Evolutionary conservation across 2,888 invertebrate genomes (phyloP), one percentile per base, ranked within the genome.

Genomic region (Carcina quercana): DNA sequence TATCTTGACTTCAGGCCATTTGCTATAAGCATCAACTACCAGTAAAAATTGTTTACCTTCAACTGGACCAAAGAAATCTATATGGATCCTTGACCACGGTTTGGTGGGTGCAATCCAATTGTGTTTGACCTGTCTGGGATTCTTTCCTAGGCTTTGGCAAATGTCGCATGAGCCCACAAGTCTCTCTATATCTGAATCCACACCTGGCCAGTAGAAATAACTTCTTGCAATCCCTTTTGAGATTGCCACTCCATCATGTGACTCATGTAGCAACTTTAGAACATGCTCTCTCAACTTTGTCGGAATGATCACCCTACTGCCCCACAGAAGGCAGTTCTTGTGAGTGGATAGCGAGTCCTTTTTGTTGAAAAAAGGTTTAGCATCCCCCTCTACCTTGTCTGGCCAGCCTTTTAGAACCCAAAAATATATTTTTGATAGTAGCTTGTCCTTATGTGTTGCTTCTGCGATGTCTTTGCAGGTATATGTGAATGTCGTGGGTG

Each of bases 181-280:
- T 1, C 30, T 27, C 17, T 33, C 37, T 10, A 37, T 33, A 8
- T 33, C 28, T 2, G 30, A 13, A 19, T 37, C 33, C 19, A 37
- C 27, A 1, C 33, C 30, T n/a, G 36, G 36, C 36, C 36, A 36
- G 7, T 15, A 37, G 3, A 33, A 27, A 25, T 32, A 35, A 25
- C 25, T 19, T n/a, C 25, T 15, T 2, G 31, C 31, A 3, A 32
- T 10, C 2, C 14, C 8, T 10, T 32, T 32, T 2, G 11, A 15
- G 11, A 22, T 27, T n/a, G 28, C 32, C 1, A 32, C 15, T 1
- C 32, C 32, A 15, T 28, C 22, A 13, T 32, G 27, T 3, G 22
- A 15, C 2, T 21, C 27, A 13, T 32, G 32, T 11, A 27, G 7
- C 11, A 10, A 4, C n/a, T 22, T 10, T 10, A 32, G 11, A 8